Percentiles rank a stretch among this genome's conserved stretches.
Conservation (phyloP, 2,888 invertebrate species). For the Zhengitettix transpicula region DNA sequence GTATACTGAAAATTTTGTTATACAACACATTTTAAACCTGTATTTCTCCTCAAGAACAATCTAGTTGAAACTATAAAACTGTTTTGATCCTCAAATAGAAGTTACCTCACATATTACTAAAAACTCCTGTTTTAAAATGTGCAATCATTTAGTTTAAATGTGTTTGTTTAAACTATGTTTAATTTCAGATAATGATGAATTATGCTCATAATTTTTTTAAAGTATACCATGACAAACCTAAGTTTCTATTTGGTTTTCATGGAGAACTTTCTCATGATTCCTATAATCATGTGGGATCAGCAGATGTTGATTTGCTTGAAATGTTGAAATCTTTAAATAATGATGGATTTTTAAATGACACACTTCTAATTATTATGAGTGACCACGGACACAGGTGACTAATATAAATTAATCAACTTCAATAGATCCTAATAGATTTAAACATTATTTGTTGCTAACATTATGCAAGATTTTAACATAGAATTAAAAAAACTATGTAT, state of each 20-base stretch:
- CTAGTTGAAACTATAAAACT: no score
- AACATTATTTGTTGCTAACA: neutral
- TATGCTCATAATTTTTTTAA: constrained; percentile 35
- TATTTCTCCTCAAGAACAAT: no score
- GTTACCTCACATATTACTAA: no score
- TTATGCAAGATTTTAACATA: no score
- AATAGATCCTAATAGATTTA: neutral
- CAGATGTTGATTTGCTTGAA: constrained; percentile 52
- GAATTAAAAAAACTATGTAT: no score
- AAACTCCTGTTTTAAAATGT: no score
- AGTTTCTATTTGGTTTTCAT: constrained; percentile 78
- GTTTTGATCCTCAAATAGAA: no score
- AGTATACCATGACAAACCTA: constrained; percentile 48
- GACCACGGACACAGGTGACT: constrained; percentile 76
- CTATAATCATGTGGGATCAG: constrained; percentile 58
- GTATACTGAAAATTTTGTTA: no score
- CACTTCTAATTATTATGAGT: constrained; percentile 75
- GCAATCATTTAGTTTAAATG: no score
- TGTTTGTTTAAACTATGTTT: neutral
- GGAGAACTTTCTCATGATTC: constrained; percentile 78
- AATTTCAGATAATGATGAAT: constrained; percentile 30
- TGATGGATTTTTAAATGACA: constrained; percentile 52
- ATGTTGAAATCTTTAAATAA: constrained; percentile 46
- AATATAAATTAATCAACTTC: neutral
- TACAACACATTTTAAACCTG: no score